phyloP scores from a whole-genome alignment of 2,797 vertebrate species.

The Diglossa cyanea region DNA sequence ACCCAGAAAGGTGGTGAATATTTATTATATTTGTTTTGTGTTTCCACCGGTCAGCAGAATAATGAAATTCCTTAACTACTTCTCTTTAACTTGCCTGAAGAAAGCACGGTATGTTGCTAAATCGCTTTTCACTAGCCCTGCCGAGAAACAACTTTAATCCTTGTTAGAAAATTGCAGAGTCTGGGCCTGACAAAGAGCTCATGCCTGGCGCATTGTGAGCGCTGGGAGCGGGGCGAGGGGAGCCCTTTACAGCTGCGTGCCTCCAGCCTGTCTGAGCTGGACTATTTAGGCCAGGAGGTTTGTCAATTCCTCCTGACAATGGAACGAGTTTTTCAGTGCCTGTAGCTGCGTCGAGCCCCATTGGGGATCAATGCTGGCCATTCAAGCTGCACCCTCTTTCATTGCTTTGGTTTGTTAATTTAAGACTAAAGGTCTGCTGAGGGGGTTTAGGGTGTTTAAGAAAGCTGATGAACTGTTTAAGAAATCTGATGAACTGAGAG shows the following conservation, averaged over 20 bases:
- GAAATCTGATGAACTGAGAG: conserved; percentile 85
- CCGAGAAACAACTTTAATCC: conserved; percentile 85
- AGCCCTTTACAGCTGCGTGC: conserved; percentile 83
- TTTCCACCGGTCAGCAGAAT: conserved; percentile 68
- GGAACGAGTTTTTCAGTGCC: conserved; percentile 80
- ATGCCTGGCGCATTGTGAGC: conserved; percentile 80
- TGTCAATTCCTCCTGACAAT: conserved; percentile 84
- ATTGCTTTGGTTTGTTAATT: conserved; percentile 85
- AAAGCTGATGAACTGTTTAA: conserved; percentile 84
- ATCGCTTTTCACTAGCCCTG: conserved; percentile 80
- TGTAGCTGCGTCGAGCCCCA: conserved; percentile 78
- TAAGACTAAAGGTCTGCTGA: conserved; percentile 84
- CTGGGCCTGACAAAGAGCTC: conserved; percentile 84
- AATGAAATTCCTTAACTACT: conserved; percentile 84
- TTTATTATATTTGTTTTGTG: conserved; percentile 81
- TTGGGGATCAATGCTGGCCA: conserved; percentile 85
- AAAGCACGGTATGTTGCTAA: conserved; percentile 84
- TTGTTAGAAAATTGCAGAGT: conserved; percentile 86
- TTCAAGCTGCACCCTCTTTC: conserved; percentile 83
- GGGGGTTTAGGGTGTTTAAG: conserved; percentile 84
- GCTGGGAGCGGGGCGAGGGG: conserved; percentile 73
- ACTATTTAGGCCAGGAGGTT: conserved; percentile 82
- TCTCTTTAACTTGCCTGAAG: conserved; percentile 82
- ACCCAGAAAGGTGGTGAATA: conserved; percentile 65
- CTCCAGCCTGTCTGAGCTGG: conserved; percentile 81